phyloP scores from a whole-genome alignment of 2,113 vertebrate species.

The Notiomystis cincta region DNA sequence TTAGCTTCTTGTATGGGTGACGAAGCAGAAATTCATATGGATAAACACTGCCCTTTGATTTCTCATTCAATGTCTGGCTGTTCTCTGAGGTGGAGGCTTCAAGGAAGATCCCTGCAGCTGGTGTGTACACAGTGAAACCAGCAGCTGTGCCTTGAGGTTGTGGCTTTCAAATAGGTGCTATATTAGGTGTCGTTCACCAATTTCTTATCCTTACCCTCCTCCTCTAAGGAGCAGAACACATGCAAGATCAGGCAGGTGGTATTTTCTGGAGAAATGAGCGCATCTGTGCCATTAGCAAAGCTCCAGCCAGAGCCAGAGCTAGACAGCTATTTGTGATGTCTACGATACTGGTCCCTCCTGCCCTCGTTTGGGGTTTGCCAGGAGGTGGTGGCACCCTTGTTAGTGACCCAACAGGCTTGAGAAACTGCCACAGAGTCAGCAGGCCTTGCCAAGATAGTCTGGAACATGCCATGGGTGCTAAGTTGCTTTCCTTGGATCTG shows the following conservation, averaged over 20 bases:
- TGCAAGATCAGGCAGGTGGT: not conserved
- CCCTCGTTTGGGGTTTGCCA: not conserved
- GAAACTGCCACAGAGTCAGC: rapidly evolving
- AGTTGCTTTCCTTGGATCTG: not conserved
- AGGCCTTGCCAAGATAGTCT: not conserved
- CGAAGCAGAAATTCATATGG: not conserved
- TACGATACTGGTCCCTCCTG: not conserved
- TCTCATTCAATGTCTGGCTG: not conserved
- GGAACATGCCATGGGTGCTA: too few species aligned
- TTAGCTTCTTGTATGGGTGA: not conserved
- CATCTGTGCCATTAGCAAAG: not conserved
- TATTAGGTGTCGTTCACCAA: not conserved
- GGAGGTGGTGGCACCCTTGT: not conserved
- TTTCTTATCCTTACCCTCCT: not conserved
- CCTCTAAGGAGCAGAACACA: not conserved
- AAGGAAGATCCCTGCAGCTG: not conserved
- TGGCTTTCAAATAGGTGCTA: not conserved
- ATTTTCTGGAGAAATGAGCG: not conserved
- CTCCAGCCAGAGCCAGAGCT: not conserved
- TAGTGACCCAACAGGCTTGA: not conserved
- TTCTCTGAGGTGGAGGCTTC: not conserved
- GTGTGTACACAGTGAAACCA: not conserved
- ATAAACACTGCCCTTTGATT: not conserved
- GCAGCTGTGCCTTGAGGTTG: conserved; percentile 23
- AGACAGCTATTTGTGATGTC: not conserved